Base-by-base conservation (phyloP, 2,113 vertebrate genomes). In the Dermatemys mawii region DNA sequence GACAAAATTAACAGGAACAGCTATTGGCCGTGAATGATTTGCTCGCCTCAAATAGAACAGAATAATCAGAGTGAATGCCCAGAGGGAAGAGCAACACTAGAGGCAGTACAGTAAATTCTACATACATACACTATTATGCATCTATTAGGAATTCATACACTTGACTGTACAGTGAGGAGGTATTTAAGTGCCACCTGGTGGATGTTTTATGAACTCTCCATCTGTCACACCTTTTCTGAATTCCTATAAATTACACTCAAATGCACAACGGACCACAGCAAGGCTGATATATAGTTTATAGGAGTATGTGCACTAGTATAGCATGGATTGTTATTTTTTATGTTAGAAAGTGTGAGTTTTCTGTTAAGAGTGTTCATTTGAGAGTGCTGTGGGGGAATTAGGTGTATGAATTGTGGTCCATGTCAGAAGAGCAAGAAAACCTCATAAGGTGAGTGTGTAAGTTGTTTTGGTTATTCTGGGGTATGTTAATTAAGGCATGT, bases 111-210 rank as follows among this genome's bases (percentile, higher is more conserved):
- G n/a, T 44, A 57, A 32, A 49, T 73, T 55, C n/a, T 55, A 38
- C 49, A 48, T 46, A 9, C 19, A 76, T 55, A 49, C 35, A 76
- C 41, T 46, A 29, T 57, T 83, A 38, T 54, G 19, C 60, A 73
- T 41, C n/a, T n/a, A 49, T 60, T 81, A 70, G 49, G 38, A 44
- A n/a, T 63, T 26, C 6, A 44, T 29, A 26, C 4, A 27, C 22
- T 10, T 54, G 14, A 54, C 51, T n/a, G 4, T 41, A 41, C 22
- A 54, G 7, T 12, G 90, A 91, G 55, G 49, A 91, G 85, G 90
- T 91, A 38, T 88, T 88, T 44, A 83, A 53, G 90, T 80, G 95
- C 93, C 97, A 94, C 80, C 96, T 96, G 73, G 87, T 96, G 96
- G 94, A 29, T 1, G 0, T 2, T 22, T 53, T 79, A 73, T 24